These are phyloP conservation scores for Seira ritae DNA, from an alignment of 2,888 invertebrate species.

Conservation along the genomic window DNA sequence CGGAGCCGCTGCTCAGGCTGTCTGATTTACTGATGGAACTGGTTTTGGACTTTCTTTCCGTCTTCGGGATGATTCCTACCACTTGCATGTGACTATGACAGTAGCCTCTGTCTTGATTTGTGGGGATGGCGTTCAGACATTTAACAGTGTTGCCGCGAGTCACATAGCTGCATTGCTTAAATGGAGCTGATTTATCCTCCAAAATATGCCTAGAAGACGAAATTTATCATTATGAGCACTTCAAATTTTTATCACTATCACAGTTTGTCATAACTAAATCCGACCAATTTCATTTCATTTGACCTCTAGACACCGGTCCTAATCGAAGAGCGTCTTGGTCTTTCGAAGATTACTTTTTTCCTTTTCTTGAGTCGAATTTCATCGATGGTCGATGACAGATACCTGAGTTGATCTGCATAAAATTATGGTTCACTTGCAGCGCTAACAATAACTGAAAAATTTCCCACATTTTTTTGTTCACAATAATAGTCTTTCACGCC, in stretches of 20 bases:
- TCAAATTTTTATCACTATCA: too few relatives aligned
- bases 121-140: constrained; percentile 77
- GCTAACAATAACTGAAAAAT: too few relatives aligned
- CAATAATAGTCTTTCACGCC: too few relatives aligned
- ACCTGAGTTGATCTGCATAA: too few relatives aligned
- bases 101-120: constrained; percentile 76
- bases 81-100: constrained; percentile 78
- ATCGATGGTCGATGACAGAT: too few relatives aligned
- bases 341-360: too few relatives aligned
- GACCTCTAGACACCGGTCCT: constrained; percentile 66
- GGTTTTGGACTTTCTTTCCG: constrained; percentile 75
- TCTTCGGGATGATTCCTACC: constrained; percentile 75
- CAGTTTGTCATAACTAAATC: too few relatives aligned
- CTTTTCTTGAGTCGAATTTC: too few relatives aligned
- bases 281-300: too few relatives aligned
- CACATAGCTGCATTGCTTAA: constrained; percentile 75
- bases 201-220: constrained; percentile 77
- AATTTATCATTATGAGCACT: neutral
- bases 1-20: neutral
- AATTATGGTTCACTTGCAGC: too few relatives aligned
- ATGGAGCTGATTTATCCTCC: constrained; percentile 78
- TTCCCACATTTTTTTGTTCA: too few relatives aligned
- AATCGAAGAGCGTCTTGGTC: too few relatives aligned
- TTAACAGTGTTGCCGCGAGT: constrained; percentile 73
- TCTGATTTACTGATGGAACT: constrained; percentile 74